Evolutionary conservation across 2,797 vertebrate genomes (phyloP), one percentile per base, ranked within the genome.

Genomic region (Gorsachius magnificus): DNA sequence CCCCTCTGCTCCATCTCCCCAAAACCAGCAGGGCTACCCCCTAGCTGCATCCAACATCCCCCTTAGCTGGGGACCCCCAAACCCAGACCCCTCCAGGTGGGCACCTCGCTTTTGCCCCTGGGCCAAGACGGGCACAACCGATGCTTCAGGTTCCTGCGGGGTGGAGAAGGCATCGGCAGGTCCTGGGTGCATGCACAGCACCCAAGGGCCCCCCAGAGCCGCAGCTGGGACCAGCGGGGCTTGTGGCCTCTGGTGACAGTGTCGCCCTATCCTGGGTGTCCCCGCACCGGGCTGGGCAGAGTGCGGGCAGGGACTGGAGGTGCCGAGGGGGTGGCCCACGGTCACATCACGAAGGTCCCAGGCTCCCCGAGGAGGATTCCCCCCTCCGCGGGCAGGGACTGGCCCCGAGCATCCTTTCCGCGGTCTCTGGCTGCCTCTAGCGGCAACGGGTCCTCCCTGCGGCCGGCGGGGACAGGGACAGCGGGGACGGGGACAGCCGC

Each of bases 371-470:
- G n/a, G 60, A 33, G 31, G 41, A 72, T 61, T 33, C 10, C 16
- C 20, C 68, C 28, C 21, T 5, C 33, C 6, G 17, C 15, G 2
- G 31, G 58, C 61, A 17, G 25, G 20, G 11, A 5, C 74, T 35
- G 83, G 35, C 51, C 33, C 58, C 13, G 6, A 69, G 53, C 61
- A 65, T 46, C 77, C 14, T 91, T 94, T 68, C 65, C 51, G 1
- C 38, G 95, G 96, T 97, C 96, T 97, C 94, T 96, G 88, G 93
- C 96, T 72, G 95, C 96, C 96, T 97, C 96, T 97, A 96, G 96
- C 8, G 96, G 96, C 61, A 81, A 70, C 64, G 15, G 0, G 51
- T 26, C 70, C 58, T 81, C 25, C 81, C 66, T 94, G 93, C 96
- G 36, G 33, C 72, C 29, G 6, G 51, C 28, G 19, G 69, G 29